Percentiles rank a stretch among this genome's conserved stretches.
Evolutionary conservation across 2,888 invertebrate genomes (phyloP).

Genomic region (Lingula anatina): DNA sequence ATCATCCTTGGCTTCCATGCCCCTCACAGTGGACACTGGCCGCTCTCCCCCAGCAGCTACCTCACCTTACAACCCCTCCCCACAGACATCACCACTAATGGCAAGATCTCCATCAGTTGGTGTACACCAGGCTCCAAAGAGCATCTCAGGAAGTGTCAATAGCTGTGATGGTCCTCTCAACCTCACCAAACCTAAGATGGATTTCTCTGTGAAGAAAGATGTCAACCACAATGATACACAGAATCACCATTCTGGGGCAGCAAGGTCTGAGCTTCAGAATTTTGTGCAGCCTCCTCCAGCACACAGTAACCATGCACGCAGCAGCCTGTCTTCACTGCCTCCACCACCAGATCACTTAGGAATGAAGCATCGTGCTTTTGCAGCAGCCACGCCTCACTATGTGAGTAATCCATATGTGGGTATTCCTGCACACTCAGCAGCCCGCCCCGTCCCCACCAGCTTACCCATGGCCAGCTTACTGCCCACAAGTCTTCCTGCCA

Average conservation of each 20-base stretch:
- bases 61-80: conserved; percentile 16
- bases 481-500: conserved; percentile 12
- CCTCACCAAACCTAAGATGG: conserved; percentile 74
- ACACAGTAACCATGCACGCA: conserved; percentile 29
- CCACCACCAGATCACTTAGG: conserved; percentile 24
- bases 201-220: too few species aligned
- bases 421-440: too few species aligned
- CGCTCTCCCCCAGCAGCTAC: conserved; percentile 20
- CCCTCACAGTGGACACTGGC: conserved; percentile 20
- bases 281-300: conserved; percentile 35
- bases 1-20: conserved; percentile 13
- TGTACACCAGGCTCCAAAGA: too few species aligned
- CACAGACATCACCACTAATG: conserved; percentile 21
- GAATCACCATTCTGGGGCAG: too few species aligned
- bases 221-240: too few species aligned
- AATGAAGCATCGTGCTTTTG: neutral
- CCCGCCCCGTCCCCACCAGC: conserved; percentile 51
- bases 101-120: too few species aligned
- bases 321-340: conserved; percentile 9
- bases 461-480: conserved; percentile 19
- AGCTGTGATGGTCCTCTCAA: conserved; percentile 74
- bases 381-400: conserved; percentile 27
- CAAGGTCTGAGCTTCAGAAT: too few species aligned
- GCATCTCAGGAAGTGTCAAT: too few species aligned
- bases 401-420: conserved; percentile 29